Base-by-base conservation (phyloP, 2,113 vertebrate species). In the Dryoscopus gambensis region DNA sequence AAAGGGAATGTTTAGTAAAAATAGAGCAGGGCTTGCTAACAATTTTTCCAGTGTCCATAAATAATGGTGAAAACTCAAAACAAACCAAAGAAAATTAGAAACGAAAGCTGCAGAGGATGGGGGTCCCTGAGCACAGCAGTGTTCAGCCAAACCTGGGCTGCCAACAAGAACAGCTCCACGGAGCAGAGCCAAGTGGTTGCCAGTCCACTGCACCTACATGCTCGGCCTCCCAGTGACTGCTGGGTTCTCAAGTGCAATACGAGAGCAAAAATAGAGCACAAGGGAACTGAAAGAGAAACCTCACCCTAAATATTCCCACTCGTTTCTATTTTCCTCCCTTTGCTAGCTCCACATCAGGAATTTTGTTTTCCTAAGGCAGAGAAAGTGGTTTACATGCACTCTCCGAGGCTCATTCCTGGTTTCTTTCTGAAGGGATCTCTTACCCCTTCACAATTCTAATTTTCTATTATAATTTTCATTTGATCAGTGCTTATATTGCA, bases 241-340 rank as follows among this genome's bases (percentile, higher is more conserved):
- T 65, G 59, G 59, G 23, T 31, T 47, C 90, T 88, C 56, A 42
- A 95, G 35, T 35, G 50, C 68, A 88, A 70, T 8, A 28, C 0
- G 0, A 70, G 77, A 59, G 63, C 33, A 86, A 83, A 96, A 96
- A 95, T 85, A 96, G 90, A 80, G 84, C 55, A 77, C 78, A 15
- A 88, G 56, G 11, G 82, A 97, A 91, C 68, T 93, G 93, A 96
- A 96, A 96, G 93, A 96, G 95, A 96, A 96, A 96, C 87, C 68
- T 67, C 9, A 1, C 42, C 89, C 93, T 94, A 94, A 96, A 93
- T 91, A 97, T 81, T 96, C 76, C 59, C 79, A 47, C 75, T 93
- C 79, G 90, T 37, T 96, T 93, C 87, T 97, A 86, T 95, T 94
- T 94, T 92, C 64, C 52, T 92, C 55, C 47, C 63, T 52, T 84